Evolutionary conservation across 2,113 vertebrate genomes (phyloP), one percentile per base, ranked within the genome.

Genomic region (Anarhynchus alexandrinus): DNA sequence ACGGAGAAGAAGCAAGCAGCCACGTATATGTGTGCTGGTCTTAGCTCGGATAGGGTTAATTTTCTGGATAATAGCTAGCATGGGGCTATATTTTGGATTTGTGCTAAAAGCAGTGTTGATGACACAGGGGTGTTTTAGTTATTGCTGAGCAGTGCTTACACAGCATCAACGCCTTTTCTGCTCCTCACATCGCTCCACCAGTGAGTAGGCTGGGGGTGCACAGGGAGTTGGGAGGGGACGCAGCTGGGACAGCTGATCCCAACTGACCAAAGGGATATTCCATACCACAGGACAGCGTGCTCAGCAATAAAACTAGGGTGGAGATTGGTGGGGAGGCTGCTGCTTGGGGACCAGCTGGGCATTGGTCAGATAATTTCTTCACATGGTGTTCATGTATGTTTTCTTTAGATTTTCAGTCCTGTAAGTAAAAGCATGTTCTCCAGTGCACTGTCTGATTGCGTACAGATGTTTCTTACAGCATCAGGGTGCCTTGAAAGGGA

Each of bases 381-480:
- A n/a, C 0, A 0, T 67, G 18, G 4, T 51, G 4, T 52, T 85
- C 32, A 36, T 26, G 3, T n/a, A 55, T 26, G 0, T 70, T 69
- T 88, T 79, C 42, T 76, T 82, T 59, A 64, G 25, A 54, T 62
- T 91, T 89, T n/a, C 47, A 52, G 17, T 76, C 47, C 23, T 59
- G 21, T 32, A 88, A 73, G 6, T 69, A 80, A 80, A 94, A 88
- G 45, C 20, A 12, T 76, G 40, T 78, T 84, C 49, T 88, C 7
- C 64, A 93, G 1, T 57, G 49, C 45, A 54, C 18, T 54, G n/a
- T n/a, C 32, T 87, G 40, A 64, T 59, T 93, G 19, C 38, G 93
- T 85, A 36, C 47, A 66, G 27, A 12, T 52, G 42, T 88, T 92
- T 80, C 49, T 67, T 85, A 81, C 11, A 47, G 40, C 42, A 86